Evolutionary conservation across 2,797 vertebrate genomes (phyloP), one percentile per base, ranked within the genome.

Genomic region (Phoeniculus purpureus): DNA sequence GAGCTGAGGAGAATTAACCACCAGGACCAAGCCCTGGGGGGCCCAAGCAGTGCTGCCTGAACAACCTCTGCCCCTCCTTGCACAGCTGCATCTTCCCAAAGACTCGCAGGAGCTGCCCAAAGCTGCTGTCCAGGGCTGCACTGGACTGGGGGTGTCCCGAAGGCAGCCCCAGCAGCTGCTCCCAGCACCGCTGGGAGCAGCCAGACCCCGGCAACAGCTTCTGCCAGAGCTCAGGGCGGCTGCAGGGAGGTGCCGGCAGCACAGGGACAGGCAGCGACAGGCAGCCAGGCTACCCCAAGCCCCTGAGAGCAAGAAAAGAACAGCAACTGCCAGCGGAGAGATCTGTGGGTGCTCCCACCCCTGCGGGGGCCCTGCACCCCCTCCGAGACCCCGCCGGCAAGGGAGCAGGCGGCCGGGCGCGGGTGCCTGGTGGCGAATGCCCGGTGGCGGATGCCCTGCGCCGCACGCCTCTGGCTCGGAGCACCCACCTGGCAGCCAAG

Each of bases 41-140:
- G 51, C 61, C 25, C 59, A 54, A 50, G 32, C 47, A 25, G 55
- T 11, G 7, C 79, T 37, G 58, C 25, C 32, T 25, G 18, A 7
- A 0, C 7, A n/a, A 47, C 40, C 32, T 27, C 8, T 21, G 32
- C 7, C 48, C 21, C 7, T 4, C 32, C 43, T 31, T 8, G 19
- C 13, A 2, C 0, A 9, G 7, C 3, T 0, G 0, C 4, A 2
- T 29, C 37, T 10, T 16, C 66, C 76, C 65, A 64, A 43, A 66
- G 45, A n/a, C 27, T 2, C 1, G 5, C 1, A 9, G 43, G 23
- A 34, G 45, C 9, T 74, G 65, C 58, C 43, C 43, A 34, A 8
- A 52, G 47, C 54, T 61, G 58, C 26, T 67, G 71, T 59, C 32
- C 40, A 34, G 62, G 67, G 25, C 21, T 58, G 48, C 3, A 4